Conservation (phyloP, 1,140 invertebrate genomes). For the Drosophila tsacasi region DNA sequence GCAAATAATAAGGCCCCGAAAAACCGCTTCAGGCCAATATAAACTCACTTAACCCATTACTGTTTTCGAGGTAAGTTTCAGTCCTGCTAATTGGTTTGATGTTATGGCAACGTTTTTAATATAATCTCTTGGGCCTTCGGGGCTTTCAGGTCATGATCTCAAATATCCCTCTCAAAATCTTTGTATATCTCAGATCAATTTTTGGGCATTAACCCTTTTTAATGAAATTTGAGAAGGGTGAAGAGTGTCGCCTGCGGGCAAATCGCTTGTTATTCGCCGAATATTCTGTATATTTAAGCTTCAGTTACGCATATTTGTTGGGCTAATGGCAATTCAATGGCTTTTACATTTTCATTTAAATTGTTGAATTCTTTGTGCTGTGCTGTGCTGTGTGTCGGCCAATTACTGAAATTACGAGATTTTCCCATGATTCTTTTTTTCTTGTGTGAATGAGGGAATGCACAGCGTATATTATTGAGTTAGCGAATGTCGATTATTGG, state of each 20-base stretch:
- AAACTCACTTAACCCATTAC: conserved; percentile 7
- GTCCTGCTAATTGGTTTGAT: conserved; percentile 13
- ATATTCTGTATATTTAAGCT: conserved; percentile 7
- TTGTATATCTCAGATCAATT: neutral
- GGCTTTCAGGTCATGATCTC: conserved; percentile 6
- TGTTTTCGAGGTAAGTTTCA: conserved; percentile 16
- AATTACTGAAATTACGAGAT: conserved; percentile 6
- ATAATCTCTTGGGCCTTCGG: neutral
- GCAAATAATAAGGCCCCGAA: conserved; percentile 14
- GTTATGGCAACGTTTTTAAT: conserved; percentile 7
- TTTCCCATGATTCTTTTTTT: neutral
- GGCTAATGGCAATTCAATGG: conserved; percentile 27
- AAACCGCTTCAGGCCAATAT: conserved; percentile 7
- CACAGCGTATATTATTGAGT: conserved; percentile 1
- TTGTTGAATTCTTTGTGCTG: conserved; percentile 3
- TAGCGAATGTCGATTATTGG: conserved; percentile 15
- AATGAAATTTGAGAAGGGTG: conserved; percentile 16
- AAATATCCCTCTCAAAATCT: neutral
- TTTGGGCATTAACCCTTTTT: neutral
- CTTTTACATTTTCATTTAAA: conserved; percentile 20
- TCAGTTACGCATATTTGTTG: conserved; percentile 14
- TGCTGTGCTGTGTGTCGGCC: conserved; percentile 3
- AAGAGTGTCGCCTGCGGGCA: neutral
- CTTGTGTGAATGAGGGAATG: neutral
- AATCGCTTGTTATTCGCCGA: neutral